Percentiles rank a stretch among this genome's conserved stretches.
phyloP scores from a whole-genome alignment of 1,140 invertebrate genomes.

The Drosophila setifemur region DNA sequence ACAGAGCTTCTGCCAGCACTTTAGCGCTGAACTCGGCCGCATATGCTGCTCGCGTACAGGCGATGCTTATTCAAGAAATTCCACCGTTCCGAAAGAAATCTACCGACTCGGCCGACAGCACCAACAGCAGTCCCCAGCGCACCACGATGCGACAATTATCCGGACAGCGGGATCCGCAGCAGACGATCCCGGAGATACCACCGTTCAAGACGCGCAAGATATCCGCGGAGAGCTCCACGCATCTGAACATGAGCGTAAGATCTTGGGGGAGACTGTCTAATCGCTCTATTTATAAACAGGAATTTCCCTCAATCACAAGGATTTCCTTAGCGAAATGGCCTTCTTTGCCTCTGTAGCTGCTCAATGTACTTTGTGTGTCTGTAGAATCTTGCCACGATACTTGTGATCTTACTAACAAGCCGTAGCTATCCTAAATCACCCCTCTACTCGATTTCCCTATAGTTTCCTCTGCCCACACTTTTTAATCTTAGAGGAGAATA shows the following conservation, averaged over 20 bases:
- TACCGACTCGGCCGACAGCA: conserved; percentile 73
- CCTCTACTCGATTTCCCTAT: background rate
- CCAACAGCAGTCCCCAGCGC: conserved; percentile 71
- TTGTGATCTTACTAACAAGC: background rate
- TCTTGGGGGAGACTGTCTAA: background rate
- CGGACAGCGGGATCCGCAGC: conserved; percentile 54
- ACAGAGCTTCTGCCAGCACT: conserved; percentile 75
- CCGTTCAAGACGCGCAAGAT: conserved; percentile 84
- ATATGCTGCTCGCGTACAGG: conserved; percentile 61
- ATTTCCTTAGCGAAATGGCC: conserved; percentile 22
- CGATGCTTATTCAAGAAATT: conserved; percentile 83
- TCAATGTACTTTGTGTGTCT: conserved; percentile 31
- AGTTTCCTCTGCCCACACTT: background rate
- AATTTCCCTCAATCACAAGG: background rate
- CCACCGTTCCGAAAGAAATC: conserved; percentile 84
- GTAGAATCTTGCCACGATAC: conserved; percentile 25
- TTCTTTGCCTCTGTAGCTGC: conserved; percentile 26
- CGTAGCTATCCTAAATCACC: background rate
- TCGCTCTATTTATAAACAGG: background rate
- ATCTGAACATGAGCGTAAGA: conserved; percentile 77
- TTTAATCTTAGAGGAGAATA: background rate
- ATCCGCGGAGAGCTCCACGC: conserved; percentile 83
- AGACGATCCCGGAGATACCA: conserved; percentile 83
- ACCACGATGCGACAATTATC: conserved; percentile 53
- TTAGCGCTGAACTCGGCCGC: conserved; percentile 68